Evolutionary conservation across 2,797 vertebrate species (phyloP), one percentile per base, ranked within the genome.

Genomic region (Rhynchotus rufescens): DNA sequence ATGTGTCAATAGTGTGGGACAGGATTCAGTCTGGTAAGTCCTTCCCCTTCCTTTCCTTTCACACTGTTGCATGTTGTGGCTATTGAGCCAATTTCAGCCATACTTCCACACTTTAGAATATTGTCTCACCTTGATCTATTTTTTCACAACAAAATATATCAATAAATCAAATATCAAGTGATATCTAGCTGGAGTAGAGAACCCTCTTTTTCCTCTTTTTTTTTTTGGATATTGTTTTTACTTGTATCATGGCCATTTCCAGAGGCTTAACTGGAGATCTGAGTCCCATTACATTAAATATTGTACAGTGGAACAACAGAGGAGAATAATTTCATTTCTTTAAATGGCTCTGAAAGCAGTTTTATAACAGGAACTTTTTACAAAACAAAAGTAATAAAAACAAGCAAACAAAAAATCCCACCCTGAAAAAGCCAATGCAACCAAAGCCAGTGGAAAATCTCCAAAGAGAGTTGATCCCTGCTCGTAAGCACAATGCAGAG

Each of bases 1-100:
- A 99, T 0, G 98, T 99, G 74, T 90, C 38, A 14, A 99, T 99
- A 23, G 81, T 98, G 78, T 98, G 98, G 98, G 98, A 99, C 72
- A 97, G 95, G 89, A 99, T 99, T 97, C 96, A 61, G 59, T 28
- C 93, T 36, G 99, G 99, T 99, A 98, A 36, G 65, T 72, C 67
- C 36, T 30, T 69, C 12, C 14, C 26, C 25, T 9, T 32, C 34
- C 36, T 82, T 86, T 85, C 54, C 30, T 67, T 84, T 75, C 22
- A 13, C 19, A 9, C 36, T 45, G 4, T 42, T 21, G 23, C 51
- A 21, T 12, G 1, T 1, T 30, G 84, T 66, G 49, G 49, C 21
- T 60, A 13, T 56, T 65, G 25, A 76, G 69, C 6, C 16, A 42
- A 12, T 62, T 59, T 51, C 49, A 80, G 36, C 10, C 64, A 49